Evolutionary conservation across 2,113 vertebrate species (phyloP), one percentile per base, ranked within the genome.

Genomic region (Pseudopodoces humilis): DNA sequence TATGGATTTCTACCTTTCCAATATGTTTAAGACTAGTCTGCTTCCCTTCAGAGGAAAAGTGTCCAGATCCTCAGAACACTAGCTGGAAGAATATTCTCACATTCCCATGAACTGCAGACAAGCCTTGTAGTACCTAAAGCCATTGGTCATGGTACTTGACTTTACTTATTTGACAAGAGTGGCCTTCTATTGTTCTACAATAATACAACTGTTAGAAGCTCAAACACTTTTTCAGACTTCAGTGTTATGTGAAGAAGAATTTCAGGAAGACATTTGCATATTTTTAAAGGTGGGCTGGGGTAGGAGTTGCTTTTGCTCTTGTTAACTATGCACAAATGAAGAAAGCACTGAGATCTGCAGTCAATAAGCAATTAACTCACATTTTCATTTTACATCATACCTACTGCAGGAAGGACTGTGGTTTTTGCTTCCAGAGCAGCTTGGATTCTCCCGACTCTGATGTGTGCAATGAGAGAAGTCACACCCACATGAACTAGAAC

Each of bases 391-490:
- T 56, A 10, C 60, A 15, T n/a, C 93, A 77, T 97, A 98, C 98
- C 97, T 87, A 97, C 96, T 96, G 98, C 97, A 41, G 98, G 98
- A n/a, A 98, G 88, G 39, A 99, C 98, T 2, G 96, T 98, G 65
- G 98, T 98, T 95, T 98, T 98, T 39, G 98, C 97, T 97, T 99
- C 98, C 88, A 99, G 95, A 20, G 98, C 98, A 35, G 96, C 98
- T 93, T 99, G 98, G 97, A 98, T 98, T 68, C 88, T 98, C 9
- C 98, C 98, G 21, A 99, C 97, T 91, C 98, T 97, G 86, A 99
- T 98, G 88, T 98, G 98, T 81, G 98, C 98, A 1, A 99, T 99
- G 67, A 98, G 97, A 13, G 98, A 99, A 13, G 98, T 98, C 64
- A 98, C 44, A 23, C 98, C 98, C 20, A 97, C 35, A 0, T 99